Evolutionary conservation across 2,888 invertebrate genomes (phyloP).

Genomic region (Philereme vetulata): DNA sequence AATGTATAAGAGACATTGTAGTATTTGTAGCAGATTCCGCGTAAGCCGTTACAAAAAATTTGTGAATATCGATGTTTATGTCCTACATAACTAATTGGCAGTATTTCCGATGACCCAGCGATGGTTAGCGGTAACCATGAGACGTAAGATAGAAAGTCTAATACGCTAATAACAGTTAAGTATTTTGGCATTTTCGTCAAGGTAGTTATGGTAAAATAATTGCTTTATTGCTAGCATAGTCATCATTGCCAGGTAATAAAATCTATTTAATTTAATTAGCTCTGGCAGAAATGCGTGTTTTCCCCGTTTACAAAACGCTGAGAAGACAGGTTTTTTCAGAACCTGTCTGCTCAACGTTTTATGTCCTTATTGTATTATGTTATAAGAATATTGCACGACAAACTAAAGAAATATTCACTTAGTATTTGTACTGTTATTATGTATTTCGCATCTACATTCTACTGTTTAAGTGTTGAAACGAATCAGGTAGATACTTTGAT

Average conservation of each 20-base stretch:
- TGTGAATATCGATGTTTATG: conserved; percentile 10
- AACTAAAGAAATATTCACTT: too few relatives aligned
- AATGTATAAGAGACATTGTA: not conserved
- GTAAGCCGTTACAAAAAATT: conserved; percentile 4
- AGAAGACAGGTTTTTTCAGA: too few relatives aligned
- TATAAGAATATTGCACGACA: too few relatives aligned
- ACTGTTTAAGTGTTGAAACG: conserved; percentile 40
- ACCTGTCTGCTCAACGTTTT: too few relatives aligned
- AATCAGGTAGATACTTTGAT: conserved; percentile 36
- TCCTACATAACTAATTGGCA: conserved; percentile 9
- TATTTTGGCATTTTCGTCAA: conserved; percentile 22
- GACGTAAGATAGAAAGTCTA: conserved; percentile 27
- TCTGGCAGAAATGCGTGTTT: not conserved
- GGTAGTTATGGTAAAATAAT: conserved; percentile 16
- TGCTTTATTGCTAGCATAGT: conserved; percentile 18
- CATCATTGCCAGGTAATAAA: conserved; percentile 10
- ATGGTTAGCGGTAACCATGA: conserved; percentile 24
- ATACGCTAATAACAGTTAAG: conserved; percentile 18
- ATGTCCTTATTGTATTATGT: too few relatives aligned
- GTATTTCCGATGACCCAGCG: conserved; percentile 26
- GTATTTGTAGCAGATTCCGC: not conserved
- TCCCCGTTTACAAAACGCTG: not conserved
- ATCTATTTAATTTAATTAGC: conserved; percentile 2
- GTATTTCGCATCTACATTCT: conserved; percentile 6
- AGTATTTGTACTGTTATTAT: not conserved